These are phyloP conservation scores for Andrena bicolor DNA, from an alignment of 2,888 invertebrate genomes.

Conservation along the genomic window DNA sequence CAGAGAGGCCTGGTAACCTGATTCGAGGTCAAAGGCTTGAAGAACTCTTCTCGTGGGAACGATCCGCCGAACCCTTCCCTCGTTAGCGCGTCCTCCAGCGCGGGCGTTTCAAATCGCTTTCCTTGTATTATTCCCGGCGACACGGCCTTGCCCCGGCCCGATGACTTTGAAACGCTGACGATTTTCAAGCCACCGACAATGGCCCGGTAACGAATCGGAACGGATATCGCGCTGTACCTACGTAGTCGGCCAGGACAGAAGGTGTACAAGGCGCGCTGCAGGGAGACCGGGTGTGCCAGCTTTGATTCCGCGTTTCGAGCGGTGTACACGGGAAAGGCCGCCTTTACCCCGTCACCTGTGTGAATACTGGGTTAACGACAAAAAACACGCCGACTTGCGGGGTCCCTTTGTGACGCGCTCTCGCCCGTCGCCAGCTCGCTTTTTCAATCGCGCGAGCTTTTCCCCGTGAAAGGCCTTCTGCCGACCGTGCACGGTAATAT, in stretches of 20 bases:
- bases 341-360: constrained; percentile 22
- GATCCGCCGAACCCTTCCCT: constrained; percentile 27
- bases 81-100: constrained; percentile 39
- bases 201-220: constrained; percentile 51
- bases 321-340: constrained; percentile 11
- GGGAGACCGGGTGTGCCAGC: not conserved
- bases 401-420: constrained; percentile 32
- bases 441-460: constrained; percentile 41
- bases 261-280: constrained; percentile 16
- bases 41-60: constrained; percentile 29
- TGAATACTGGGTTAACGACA: constrained; percentile 33
- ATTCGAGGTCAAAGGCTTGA: constrained; percentile 12
- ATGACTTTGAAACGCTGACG: constrained; percentile 38
- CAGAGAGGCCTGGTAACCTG: not conserved
- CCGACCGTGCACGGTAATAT: not conserved
- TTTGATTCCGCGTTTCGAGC: constrained; percentile 15
- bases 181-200: constrained; percentile 41
- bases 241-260: constrained; percentile 1
- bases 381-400: constrained; percentile 12
- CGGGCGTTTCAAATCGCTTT: constrained; percentile 32
- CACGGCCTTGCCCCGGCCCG: constrained; percentile 4
- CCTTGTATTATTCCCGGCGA: constrained; percentile 24
- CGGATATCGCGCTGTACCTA: constrained; percentile 41
- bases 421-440: not conserved
- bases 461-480: constrained; percentile 18